Conservation (phyloP, 2,888 invertebrate genomes). For the Melinaea menophilus region DNA sequence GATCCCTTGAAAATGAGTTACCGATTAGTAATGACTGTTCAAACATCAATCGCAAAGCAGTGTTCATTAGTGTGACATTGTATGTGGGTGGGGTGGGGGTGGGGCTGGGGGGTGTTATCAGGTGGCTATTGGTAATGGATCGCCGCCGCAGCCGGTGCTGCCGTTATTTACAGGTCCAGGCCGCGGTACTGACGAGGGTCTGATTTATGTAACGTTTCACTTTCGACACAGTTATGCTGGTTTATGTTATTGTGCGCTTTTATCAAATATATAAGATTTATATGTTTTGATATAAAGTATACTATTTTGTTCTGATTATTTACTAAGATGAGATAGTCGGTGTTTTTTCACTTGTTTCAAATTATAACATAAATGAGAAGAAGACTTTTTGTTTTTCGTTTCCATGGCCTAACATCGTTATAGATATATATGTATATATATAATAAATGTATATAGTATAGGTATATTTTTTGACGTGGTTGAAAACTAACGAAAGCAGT, state of each 20-base stretch:
- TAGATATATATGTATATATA: too few relatives aligned
- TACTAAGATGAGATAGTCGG: too few relatives aligned
- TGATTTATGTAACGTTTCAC: conserved; percentile 71
- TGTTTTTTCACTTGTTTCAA: too few relatives aligned
- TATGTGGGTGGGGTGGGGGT: conserved; percentile 19
- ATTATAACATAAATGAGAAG: too few relatives aligned
- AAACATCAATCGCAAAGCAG: conserved; percentile 12
- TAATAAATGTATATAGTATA: too few relatives aligned
- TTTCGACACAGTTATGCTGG: conserved; percentile 54
- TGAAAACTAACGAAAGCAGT: too few relatives aligned
- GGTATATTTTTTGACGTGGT: too few relatives aligned
- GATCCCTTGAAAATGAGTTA: conserved; percentile 7
- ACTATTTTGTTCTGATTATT: neutral
- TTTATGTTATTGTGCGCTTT: conserved; percentile 36
- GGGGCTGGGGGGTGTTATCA: conserved; percentile 22
- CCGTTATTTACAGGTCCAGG: conserved; percentile 56
- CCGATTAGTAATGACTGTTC: conserved; percentile 10
- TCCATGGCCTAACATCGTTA: too few relatives aligned
- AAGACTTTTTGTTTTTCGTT: too few relatives aligned
- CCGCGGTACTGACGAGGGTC: conserved; percentile 60
- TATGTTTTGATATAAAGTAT: neutral
- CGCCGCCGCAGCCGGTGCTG: conserved; percentile 50
- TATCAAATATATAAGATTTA: conserved; percentile 13
- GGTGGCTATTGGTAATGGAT: conserved; percentile 37
- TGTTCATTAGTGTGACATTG: conserved; percentile 24